Conservation (phyloP, 2,113 vertebrate genomes). For the Neoarius graeffei region DNA sequence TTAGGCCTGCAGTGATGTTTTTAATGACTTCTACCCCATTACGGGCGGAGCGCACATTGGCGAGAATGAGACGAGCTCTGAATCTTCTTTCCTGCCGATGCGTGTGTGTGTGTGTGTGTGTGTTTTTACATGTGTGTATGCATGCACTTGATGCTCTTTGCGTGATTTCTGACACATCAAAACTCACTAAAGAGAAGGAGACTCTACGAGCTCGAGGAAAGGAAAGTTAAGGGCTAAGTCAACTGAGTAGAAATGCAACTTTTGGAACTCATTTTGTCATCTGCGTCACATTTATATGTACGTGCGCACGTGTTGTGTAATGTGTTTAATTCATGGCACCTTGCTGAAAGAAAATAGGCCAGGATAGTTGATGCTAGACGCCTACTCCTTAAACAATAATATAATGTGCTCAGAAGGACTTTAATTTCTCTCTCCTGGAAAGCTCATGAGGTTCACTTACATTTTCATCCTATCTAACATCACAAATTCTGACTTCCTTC, state of each 20-base stretch:
- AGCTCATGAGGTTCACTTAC: conserved; percentile 66
- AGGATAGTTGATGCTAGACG: conserved; percentile 63
- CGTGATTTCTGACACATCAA: conserved; percentile 64
- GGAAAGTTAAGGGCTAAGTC: conserved; percentile 27
- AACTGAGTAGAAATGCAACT: conserved; percentile 55
- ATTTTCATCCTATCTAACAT: conserved; percentile 45
- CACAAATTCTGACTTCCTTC: conserved; percentile 49
- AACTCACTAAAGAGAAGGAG: conserved; percentile 61
- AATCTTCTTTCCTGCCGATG: conserved; percentile 70
- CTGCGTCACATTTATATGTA: conserved; percentile 56
- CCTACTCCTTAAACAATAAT: conserved; percentile 70
- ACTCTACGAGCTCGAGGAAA: conserved; percentile 38
- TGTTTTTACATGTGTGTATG: conserved; percentile 44
- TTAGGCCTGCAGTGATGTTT: conserved; percentile 87
- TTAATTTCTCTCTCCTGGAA: conserved; percentile 62
- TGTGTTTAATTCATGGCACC: conserved; percentile 70
- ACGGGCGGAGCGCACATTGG: conserved; percentile 60
- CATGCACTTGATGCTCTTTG: conserved; percentile 58
- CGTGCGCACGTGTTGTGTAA: conserved; percentile 60
- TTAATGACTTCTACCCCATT: conserved; percentile 80
- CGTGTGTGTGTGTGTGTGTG: conserved; percentile 52
- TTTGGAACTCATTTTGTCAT: conserved; percentile 60
- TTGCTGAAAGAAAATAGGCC: conserved; percentile 71
- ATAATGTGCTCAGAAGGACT: conserved; percentile 64
- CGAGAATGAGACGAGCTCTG: conserved; percentile 60